Evolutionary conservation across 2,797 vertebrate genomes (phyloP), one percentile per base, ranked within the genome.

Genomic region (Schizothorax lantsangensis): DNA sequence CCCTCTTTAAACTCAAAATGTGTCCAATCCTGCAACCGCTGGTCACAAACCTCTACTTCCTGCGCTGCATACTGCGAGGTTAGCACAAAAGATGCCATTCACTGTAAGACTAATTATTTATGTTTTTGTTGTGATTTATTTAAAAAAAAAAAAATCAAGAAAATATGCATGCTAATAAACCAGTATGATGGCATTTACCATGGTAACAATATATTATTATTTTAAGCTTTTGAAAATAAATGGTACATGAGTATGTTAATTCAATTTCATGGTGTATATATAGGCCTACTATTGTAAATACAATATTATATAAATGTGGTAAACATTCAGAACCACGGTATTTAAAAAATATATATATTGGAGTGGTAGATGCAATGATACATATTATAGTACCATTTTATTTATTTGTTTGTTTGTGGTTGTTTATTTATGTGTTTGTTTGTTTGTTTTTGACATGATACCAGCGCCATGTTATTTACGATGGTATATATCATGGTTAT

Each of bases 1-100:
- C 93, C 92, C 92, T 92, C 91, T 90, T 92, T 91, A 95, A 94
- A 94, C 94, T 93, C 93, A 92, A 93, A 93, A 94, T 93, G 94
- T 94, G 93, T 91, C 88, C 91, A 91, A 87, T 91, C 91, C 92
- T 92, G 89, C 88, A 90, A 92, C 92, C 91, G 84, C 92, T 92
- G 94, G 91, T 94, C 93, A 91, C 93, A 93, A 92, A 93, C 93
- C 81, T 93, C 93, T 93, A 94, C 90, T 93, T 92, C 91, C 90
- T 92, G 92, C 86, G 89, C 30, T 1, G 90, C 90, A 88, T 91
- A 90, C 66, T 85, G 36, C 2, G 3, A 7, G 5, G n/a, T 45
- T 36, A 15, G 26, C 59, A 78, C 45, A 84, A 78, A 69, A 30
- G 33, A 69, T 57, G 17, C 30, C 17, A 21, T 57, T 78, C 47